Evolutionary conservation across 92 coral and sea anemone species (phyloP), one percentile per base, ranked within the genome.

Genomic region (Blastomussa wellsi): DNA sequence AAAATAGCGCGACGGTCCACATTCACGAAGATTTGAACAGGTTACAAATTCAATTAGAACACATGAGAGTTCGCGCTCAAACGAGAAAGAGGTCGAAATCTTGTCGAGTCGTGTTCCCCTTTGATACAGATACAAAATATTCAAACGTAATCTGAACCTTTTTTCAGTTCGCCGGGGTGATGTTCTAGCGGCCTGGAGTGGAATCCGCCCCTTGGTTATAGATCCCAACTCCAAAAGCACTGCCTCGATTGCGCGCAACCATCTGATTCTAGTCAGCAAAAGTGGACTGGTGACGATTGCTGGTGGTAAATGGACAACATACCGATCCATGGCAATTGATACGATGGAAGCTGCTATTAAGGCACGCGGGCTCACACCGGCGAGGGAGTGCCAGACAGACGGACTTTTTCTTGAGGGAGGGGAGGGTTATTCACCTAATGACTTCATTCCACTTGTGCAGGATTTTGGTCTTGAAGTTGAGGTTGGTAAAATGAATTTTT

Each of bases 301-400:
- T 42, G 99, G 99, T 4, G 99, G 99, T 13, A 96, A 96, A 76
- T 96, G 99, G 99, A 96, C 99, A 22, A 96, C 99, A 7, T 96
- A 96, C 82, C 90, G 99, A 57, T 92, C 99, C 26, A 96, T 96
- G 99, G 92, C 99, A 7, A 65, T 76, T 11, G 99, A 96, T 55
- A 96, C 99, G 48, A 91, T 96, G 80, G 97, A 96, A 68, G 96
- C 96, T 19, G 95, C 95, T 31, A 90, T 96, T 41, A 90, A 96
- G 72, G 90, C 95, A 32, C 88, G 98, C 71, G 86, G 87, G 77
- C 92, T 96, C 76, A 81, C 81, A 17, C 99, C 99, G 13, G 90
- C 89, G 20, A 85, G 92, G 69, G 91, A 78, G 64, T 96, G 99
- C 69, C 99, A 96, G 80, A 96, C 99, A 26, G 98, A 96, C 69